phyloP scores from a whole-genome alignment of 2,888 invertebrate genomes.

The Erebia palarica region DNA sequence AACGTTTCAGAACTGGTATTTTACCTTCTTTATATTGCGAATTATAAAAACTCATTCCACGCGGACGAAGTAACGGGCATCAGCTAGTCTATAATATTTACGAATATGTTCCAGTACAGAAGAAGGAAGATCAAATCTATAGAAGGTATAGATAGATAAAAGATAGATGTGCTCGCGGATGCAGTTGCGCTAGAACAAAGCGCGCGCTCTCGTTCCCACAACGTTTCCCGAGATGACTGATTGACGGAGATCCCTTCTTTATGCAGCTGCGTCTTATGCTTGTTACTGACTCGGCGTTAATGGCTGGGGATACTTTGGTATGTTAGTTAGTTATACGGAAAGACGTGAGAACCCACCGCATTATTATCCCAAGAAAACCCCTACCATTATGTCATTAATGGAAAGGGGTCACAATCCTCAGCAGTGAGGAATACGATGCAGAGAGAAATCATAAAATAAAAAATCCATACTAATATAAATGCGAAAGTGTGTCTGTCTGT shows the following conservation, averaged over 20 bases:
- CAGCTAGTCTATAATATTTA: neutral
- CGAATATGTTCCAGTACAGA: neutral
- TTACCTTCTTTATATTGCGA: too few species aligned
- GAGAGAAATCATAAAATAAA: too few species aligned
- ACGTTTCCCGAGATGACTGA: slow-evolving; percentile 72
- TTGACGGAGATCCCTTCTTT: slow-evolving; percentile 55
- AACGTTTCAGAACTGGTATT: slow-evolving; percentile 16
- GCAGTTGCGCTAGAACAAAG: slow-evolving; percentile 65
- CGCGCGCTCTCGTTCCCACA: slow-evolving; percentile 64
- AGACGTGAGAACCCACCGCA: too few species aligned
- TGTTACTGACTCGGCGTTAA: slow-evolving; percentile 11
- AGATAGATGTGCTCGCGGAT: slow-evolving; percentile 65
- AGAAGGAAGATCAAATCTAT: slow-evolving; percentile 16
- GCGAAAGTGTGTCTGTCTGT: too few species aligned
- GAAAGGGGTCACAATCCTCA: too few species aligned
- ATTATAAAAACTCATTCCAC: too few species aligned
- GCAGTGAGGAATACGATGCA: too few species aligned
- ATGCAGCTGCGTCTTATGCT: slow-evolving; percentile 39
- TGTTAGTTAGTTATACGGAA: too few species aligned
- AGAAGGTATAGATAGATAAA: slow-evolving; percentile 17
- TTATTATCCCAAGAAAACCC: too few species aligned
- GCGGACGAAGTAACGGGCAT: too few species aligned
- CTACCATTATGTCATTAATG: too few species aligned
- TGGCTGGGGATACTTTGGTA: neutral
- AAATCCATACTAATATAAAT: too few species aligned